Percentiles rank a stretch among this genome's conserved stretches.
phyloP scores from a whole-genome alignment of 2,797 vertebrate genomes.

The Huso huso region DNA sequence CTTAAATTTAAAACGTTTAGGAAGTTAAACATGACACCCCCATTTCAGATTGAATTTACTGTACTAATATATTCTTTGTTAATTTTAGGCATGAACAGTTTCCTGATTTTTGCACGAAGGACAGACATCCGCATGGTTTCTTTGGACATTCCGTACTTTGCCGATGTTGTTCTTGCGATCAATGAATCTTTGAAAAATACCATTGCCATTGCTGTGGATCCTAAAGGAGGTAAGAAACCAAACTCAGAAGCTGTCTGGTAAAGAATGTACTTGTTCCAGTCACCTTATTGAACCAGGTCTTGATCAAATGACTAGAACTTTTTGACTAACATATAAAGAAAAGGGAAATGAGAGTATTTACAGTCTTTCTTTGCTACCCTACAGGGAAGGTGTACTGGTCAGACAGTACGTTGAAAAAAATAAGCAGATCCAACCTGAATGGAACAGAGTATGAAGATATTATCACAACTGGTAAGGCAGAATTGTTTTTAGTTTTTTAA shows the following conservation, averaged over 20 bases:
- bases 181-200: constrained; percentile 96
- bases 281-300: too few species aligned
- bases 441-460: constrained; percentile 81
- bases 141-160: constrained; percentile 93
- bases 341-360: too few species aligned
- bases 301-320: too few species aligned
- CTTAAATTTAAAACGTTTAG: too few species aligned
- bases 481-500: too few species aligned
- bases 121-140: constrained; percentile 94
- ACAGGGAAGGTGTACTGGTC: constrained; percentile 95
- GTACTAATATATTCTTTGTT: constrained; percentile 3
- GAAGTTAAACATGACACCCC: too few species aligned
- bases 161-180: constrained; percentile 86
- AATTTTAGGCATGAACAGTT: constrained; percentile 86
- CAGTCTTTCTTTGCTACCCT: constrained; percentile 19
- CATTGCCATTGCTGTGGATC: constrained; percentile 92
- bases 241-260: too few species aligned
- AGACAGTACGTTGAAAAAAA: constrained; percentile 87
- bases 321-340: too few species aligned
- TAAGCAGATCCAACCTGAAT: constrained; percentile 80
- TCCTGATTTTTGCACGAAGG: constrained; percentile 91
- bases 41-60: too few species aligned
- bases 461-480: constrained; percentile 74
- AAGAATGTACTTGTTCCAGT: too few species aligned
- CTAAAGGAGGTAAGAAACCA: constrained; percentile 71